phyloP scores from a whole-genome alignment of 2,113 vertebrate species.

The Plectropomus leopardus region DNA sequence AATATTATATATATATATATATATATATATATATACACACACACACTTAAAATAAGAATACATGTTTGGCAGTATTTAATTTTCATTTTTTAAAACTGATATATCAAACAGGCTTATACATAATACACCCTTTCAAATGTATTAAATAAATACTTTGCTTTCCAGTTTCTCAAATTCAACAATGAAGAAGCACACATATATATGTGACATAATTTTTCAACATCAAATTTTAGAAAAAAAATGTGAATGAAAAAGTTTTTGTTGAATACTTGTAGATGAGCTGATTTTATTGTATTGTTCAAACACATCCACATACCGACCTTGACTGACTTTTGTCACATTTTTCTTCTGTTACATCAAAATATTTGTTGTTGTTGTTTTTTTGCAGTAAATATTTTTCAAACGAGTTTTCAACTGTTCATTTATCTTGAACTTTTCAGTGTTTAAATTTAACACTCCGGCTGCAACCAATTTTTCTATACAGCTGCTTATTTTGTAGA shows the following conservation, averaged over 20 bases:
- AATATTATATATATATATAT: too few species aligned
- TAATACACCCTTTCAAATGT: too few species aligned
- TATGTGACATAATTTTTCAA: not conserved
- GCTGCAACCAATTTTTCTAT: not conserved
- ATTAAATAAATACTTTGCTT: not conserved
- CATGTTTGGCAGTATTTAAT: too few species aligned
- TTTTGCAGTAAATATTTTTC: not conserved
- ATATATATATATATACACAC: too few species aligned
- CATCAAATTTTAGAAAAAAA: not conserved
- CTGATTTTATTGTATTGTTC: not conserved
- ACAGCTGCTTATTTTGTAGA: not conserved
- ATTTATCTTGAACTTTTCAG: not conserved
- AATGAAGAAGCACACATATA: not conserved
- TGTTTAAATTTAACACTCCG: not conserved
- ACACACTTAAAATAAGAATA: too few species aligned
- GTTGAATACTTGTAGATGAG: not conserved
- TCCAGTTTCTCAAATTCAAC: conserved; percentile 2
- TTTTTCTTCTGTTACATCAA: not conserved
- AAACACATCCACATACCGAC: not conserved
- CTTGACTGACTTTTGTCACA: not conserved
- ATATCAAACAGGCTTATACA: too few species aligned
- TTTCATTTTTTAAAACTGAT: too few species aligned
- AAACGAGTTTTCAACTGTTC: not conserved
- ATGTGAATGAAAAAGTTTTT: not conserved
- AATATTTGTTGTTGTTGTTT: not conserved